Conservation (phyloP, 2,888 invertebrate genomes). For the Drosophila nr. medialis region DNA sequence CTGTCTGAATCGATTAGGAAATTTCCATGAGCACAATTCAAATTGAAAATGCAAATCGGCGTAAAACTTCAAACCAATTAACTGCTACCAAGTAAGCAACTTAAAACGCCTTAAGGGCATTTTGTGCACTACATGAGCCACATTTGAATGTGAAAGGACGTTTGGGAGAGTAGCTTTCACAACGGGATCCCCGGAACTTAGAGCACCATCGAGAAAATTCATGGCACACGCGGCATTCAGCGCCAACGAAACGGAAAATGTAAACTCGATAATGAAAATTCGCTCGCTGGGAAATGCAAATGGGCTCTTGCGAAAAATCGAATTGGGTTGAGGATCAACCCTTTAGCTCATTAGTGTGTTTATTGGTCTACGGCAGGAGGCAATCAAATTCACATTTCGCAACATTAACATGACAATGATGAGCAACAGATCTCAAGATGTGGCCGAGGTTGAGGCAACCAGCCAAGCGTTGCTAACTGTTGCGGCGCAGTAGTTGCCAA, state of each 20-base stretch:
- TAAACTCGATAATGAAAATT: conserved; percentile 28
- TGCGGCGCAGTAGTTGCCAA: conserved; percentile 67
- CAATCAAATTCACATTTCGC: conserved; percentile 82
- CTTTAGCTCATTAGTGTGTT: conserved; percentile 69
- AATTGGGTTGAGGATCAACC: conserved; percentile 26
- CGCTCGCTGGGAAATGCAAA: conserved; percentile 58
- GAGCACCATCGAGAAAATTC: conserved; percentile 39
- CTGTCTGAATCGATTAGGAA: conserved; percentile 26
- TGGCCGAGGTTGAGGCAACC: conserved; percentile 46
- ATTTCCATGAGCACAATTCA: conserved; percentile 26
- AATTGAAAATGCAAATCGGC: conserved; percentile 62
- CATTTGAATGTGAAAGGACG: conserved; percentile 68
- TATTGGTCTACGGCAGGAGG: conserved; percentile 74
- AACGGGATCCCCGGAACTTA: conserved; percentile 50
- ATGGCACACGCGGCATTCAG: conserved; percentile 77
- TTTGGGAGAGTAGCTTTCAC: conserved; percentile 56
- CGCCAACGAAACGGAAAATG: conserved; percentile 78
- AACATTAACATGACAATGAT: conserved; percentile 80
- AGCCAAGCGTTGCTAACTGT: conserved; percentile 67
- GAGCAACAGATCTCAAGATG: conserved; percentile 30
- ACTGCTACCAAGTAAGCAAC: conserved; percentile 71
- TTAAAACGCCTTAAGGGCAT: conserved; percentile 73
- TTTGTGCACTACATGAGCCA: conserved; percentile 39
- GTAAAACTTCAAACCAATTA: conserved; percentile 77
- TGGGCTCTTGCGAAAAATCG: conserved; percentile 51